Evolutionary conservation across 2,888 invertebrate species (phyloP).

Genomic region (Callimorpha dominula): DNA sequence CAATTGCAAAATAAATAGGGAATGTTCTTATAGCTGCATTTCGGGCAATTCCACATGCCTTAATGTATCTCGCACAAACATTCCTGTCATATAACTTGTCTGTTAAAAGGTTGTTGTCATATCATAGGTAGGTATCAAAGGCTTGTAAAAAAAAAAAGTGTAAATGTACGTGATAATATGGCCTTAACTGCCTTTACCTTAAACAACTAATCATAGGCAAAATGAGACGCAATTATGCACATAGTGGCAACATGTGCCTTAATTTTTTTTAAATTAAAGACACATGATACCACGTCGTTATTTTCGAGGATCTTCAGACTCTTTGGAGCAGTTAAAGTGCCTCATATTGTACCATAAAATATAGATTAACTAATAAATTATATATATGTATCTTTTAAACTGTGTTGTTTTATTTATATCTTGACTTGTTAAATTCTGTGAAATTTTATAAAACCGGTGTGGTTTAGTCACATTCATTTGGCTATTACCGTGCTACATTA

Average conservation of each 20-base stretch:
- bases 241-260: background rate
- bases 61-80: background rate
- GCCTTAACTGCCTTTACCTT: background rate
- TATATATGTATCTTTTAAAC: background rate
- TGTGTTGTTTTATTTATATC: too few species aligned
- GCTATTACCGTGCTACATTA: too few species aligned
- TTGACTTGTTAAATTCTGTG: too few species aligned
- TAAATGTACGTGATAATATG: background rate
- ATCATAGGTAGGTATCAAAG: background rate
- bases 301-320: background rate
- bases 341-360: background rate
- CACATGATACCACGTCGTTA: background rate
- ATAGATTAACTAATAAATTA: background rate
- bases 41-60: background rate
- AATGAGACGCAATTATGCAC: background rate
- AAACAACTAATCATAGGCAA: background rate
- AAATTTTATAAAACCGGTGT: too few species aligned
- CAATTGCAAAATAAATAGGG: constrained; percentile 20
- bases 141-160: background rate
- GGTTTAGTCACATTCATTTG: too few species aligned
- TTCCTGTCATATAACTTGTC: constrained; percentile 1
- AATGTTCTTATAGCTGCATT: constrained; percentile 15
- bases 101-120: background rate
- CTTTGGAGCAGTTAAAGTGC: background rate
- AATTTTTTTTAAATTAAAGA: background rate